These are phyloP conservation scores for Mobula birostris DNA, from an alignment of 2,113 vertebrate genomes.

Conservation along the genomic window DNA sequence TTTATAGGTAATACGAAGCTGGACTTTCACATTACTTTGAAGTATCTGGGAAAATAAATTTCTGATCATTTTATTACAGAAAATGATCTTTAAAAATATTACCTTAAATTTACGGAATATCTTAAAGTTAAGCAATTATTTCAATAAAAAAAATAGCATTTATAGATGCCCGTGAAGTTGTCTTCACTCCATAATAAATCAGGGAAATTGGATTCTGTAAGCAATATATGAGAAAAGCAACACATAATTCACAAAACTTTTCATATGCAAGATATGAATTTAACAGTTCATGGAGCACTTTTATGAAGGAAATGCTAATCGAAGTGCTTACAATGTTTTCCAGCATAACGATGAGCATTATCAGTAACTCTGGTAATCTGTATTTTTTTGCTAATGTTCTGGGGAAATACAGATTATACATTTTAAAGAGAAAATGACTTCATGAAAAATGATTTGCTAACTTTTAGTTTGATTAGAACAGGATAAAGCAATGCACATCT, in stretches of 20 bases:
- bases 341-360: not conserved
- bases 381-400: not conserved
- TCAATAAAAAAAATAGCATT: not conserved
- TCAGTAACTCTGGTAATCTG: not conserved
- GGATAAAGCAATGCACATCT: not conserved
- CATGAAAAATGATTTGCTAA: not conserved
- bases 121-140: not conserved
- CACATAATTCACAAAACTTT: not conserved
- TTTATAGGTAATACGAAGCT: not conserved
- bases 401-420: not conserved
- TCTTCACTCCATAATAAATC: not conserved
- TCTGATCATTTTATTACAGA: not conserved
- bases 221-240: not conserved
- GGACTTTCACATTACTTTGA: not conserved
- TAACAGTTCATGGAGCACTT: not conserved
- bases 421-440: not conserved
- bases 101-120: not conserved
- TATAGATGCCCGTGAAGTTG: not conserved
- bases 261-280: not conserved
- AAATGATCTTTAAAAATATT: not conserved
- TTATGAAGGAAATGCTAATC: constrained; percentile 7
- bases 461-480: not conserved
- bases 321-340: not conserved
- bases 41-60: not conserved
- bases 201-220: not conserved